A percentile compares a stretch with the other conserved stretches of the same genome.
Conservation (phyloP, 2,797 vertebrate genomes). For the Otus scops region DNA sequence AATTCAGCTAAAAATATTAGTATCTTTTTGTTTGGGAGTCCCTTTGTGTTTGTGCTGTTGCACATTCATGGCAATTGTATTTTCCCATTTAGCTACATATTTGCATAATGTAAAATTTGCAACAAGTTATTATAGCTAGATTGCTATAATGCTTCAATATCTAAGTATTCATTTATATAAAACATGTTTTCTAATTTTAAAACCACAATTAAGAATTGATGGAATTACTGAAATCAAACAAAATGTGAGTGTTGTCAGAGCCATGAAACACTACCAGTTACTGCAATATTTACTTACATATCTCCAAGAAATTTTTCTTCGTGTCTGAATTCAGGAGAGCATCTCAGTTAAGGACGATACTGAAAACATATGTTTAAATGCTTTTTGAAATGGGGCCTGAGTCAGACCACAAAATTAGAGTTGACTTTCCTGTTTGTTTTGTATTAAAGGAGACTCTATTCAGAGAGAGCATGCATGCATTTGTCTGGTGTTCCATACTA, state of each 20-base stretch:
- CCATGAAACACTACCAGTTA: not conserved
- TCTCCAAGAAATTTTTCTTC: not conserved
- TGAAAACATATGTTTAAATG: conserved; percentile 45
- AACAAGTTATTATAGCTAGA: not conserved
- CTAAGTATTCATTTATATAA: not conserved
- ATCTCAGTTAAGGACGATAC: not conserved
- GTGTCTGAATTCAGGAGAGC: not conserved
- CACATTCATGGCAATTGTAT: not conserved
- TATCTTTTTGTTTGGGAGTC: not conserved
- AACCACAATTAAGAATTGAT: not conserved
- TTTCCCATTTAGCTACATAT: not conserved
- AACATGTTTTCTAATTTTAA: not conserved
- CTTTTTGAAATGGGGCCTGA: conserved; percentile 33
- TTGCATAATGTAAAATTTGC: not conserved
- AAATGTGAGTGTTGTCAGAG: not conserved
- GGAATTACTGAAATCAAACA: not conserved
- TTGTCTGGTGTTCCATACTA: conserved; percentile 20
- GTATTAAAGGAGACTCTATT: conserved; percentile 41
- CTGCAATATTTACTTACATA: not conserved
- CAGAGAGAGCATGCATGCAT: not conserved
- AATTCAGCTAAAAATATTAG: not conserved
- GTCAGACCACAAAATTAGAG: conserved; percentile 58
- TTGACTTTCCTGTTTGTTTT: conserved; percentile 66
- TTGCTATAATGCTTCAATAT: not conserved
- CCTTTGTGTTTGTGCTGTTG: not conserved